A percentile compares a stretch with the other conserved stretches of the same genome.
phyloP scores from a whole-genome alignment of 92 coral and sea anemone genomes.

The Ricordea florida region DNA sequence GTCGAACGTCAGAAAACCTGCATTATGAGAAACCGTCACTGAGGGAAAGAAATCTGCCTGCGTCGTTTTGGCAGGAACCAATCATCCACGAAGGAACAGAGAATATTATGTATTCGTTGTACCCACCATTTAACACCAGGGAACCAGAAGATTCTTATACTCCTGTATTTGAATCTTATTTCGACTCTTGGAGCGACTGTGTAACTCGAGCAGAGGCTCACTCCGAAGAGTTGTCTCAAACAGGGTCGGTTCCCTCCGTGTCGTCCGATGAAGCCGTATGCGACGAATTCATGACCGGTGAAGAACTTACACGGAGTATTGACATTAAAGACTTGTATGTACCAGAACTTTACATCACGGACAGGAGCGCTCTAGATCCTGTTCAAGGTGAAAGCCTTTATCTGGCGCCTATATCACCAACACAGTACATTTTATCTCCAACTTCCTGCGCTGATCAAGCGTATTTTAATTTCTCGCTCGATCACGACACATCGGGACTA shows the following conservation, averaged over 20 bases:
- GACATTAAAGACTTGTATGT: slow-evolving; percentile 97
- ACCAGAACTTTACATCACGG: slow-evolving; percentile 87
- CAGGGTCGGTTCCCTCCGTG: slow-evolving; percentile 70
- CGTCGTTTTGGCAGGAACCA: slow-evolving; percentile 88
- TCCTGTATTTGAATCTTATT: slow-evolving; percentile 52
- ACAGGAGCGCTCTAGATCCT: slow-evolving; percentile 57
- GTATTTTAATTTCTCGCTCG: slow-evolving; percentile 74
- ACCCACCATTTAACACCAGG: slow-evolving; percentile 57
- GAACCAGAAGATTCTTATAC: slow-evolving; percentile 44
- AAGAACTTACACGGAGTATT: slow-evolving; percentile 91
- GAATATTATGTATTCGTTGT: slow-evolving; percentile 46
- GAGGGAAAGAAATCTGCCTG: slow-evolving; percentile 65
- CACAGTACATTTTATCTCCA: slow-evolving; percentile 80
- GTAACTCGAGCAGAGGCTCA: slow-evolving; percentile 39
- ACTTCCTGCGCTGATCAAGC: slow-evolving; percentile 63
- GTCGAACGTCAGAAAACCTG: background rate
- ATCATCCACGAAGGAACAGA: slow-evolving; percentile 43
- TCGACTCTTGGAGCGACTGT: slow-evolving; percentile 77
- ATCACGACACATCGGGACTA: slow-evolving; percentile 76
- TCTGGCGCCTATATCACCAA: slow-evolving; percentile 82
- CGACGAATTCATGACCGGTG: slow-evolving; percentile 96
- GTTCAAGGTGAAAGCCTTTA: slow-evolving; percentile 64
- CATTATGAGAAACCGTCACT: slow-evolving; percentile 57
- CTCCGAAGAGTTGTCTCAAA: slow-evolving; percentile 20
- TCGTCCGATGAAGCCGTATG: slow-evolving; percentile 68